Conservation (phyloP, 2,797 vertebrate species). For the Myiotriccus ornatus region DNA sequence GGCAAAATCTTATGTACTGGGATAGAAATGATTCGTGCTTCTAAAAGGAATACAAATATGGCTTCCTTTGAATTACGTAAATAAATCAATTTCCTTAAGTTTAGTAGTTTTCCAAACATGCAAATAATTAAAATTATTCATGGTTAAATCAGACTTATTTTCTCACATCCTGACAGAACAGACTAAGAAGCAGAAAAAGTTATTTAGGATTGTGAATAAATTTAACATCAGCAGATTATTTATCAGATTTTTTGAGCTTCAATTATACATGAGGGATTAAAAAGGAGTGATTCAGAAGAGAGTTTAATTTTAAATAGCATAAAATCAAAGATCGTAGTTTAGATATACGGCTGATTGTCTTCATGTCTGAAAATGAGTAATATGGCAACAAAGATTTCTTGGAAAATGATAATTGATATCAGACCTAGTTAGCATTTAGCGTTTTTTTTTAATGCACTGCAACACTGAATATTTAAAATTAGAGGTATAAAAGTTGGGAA, state of each 20-base stretch:
- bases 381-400: neutral
- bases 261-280: neutral
- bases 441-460: neutral
- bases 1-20: neutral
- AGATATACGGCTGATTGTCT: neutral
- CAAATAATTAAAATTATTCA: conserved; percentile 13
- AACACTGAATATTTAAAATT: neutral
- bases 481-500: neutral
- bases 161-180: neutral
- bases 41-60: neutral
- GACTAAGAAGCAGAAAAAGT: neutral
- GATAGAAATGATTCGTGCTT: neutral
- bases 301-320: neutral
- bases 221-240: neutral
- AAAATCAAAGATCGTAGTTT: neutral
- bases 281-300: neutral
- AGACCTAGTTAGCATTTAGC: neutral
- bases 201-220: neutral
- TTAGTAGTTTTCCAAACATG: neutral
- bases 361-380: neutral
- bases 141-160: neutral
- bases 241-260: conserved; percentile 4
- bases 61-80: neutral
- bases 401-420: neutral
- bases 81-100: neutral